Evolutionary conservation across 1,140 invertebrate genomes (phyloP), one percentile per base, ranked within the genome.

Genomic region (Psilanteris sp.): DNA sequence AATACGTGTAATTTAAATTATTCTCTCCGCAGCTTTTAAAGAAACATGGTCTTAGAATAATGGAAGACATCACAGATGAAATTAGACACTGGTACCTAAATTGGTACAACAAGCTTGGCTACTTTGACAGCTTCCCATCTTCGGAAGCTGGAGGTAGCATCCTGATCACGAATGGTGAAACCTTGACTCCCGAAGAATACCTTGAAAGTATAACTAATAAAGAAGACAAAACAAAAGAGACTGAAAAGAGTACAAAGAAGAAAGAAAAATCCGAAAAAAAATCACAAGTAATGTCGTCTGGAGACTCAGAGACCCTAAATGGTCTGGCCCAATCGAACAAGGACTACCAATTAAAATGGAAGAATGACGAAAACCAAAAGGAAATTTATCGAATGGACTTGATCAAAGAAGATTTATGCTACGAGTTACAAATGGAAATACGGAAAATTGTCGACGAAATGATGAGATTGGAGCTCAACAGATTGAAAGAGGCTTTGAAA

Each of bases 41-140:
- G 81, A 81, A 91, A 1, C 85, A 89, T 43, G 89, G 89, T 41
- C 90, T 91, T 1, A 88, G 90, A 48, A 83, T 93, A 27, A 90
- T 92, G 85, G 92, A 94, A 75, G 92, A 93, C 77, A 93, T 93
- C 59, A 89, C 90, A 1, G 90, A 91, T 46, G 92, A 94, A 83
- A 91, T 94, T 62, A 90, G 91, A 39, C 89, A 89, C 37, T 94
- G 93, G 93, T 91, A 93, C 68, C 59, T 82, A 4, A 77, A 90
- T 50, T 93, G 92, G 91, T 92, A 91, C 79, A 59, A 85, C 0
- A 81, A 84, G 36, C 67, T 88, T 0, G 86, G 85, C 20, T 85
- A 87, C 27, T 92, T 92, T 44, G 89, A 91, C 55, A 83, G 83
- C 3, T 90, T 88, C 76, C 91, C 91, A 20, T 74, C 87, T 14